These are phyloP conservation scores for Corythornis cristatus DNA, from an alignment of 2,113 vertebrate genomes.

Conservation along the genomic window DNA sequence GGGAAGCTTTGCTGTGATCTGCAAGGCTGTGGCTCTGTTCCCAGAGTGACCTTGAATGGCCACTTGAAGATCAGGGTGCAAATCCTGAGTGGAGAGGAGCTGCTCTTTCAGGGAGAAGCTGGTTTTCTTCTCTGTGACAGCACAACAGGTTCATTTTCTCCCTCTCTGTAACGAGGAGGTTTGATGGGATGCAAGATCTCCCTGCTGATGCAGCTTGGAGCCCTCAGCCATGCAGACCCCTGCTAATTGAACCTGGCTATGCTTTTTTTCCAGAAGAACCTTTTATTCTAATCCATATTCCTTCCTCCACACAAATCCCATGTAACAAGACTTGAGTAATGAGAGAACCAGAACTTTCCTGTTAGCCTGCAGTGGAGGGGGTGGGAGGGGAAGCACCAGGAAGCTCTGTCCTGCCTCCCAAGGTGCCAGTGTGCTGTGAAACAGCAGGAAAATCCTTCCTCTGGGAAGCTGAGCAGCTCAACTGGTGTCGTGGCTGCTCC, in stretches of 20 bases:
- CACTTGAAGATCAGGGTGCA: not conserved
- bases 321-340: not conserved
- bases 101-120: not conserved
- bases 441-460: too few species aligned
- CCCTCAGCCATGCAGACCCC: not conserved
- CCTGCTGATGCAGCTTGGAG: not conserved
- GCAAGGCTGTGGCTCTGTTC: not conserved
- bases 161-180: not conserved
- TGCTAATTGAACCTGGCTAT: not conserved
- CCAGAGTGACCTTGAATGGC: not conserved
- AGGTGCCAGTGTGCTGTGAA: not conserved
- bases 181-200: not conserved
- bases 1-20: fast-evolving
- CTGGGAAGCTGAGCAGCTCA: fast-evolving
- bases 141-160: not conserved
- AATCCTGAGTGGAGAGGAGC: not conserved
- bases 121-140: not conserved
- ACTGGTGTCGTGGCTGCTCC: not conserved
- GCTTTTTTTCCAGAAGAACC: not conserved
- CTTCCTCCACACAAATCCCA: not conserved
- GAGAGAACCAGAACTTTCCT: not conserved
- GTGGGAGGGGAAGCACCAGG: not conserved
- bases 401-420: not conserved
- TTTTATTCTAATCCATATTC: fast-evolving
- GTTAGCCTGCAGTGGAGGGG: not conserved